These are phyloP conservation scores for Anoplius nigerrimus DNA, from an alignment of 2,888 invertebrate species.

Conservation along the genomic window DNA sequence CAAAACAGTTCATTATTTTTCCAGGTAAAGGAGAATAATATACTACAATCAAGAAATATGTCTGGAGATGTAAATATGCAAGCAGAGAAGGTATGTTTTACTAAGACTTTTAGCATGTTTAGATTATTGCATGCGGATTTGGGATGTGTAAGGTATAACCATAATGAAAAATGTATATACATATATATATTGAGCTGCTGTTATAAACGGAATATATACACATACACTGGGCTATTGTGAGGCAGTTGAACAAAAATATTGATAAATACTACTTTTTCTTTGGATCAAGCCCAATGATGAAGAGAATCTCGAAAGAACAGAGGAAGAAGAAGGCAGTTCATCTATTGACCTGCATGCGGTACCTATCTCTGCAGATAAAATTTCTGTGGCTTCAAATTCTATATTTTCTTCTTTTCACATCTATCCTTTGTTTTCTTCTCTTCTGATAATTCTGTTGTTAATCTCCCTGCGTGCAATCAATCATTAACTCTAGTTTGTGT, in stretches of 20 bases:
- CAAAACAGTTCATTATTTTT: neutral
- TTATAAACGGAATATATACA: slow-evolving; percentile 10
- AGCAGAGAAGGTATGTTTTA: slow-evolving; percentile 64
- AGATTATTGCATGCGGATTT: slow-evolving; percentile 41
- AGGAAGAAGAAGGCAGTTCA: slow-evolving; percentile 65
- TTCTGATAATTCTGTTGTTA: slow-evolving; percentile 38
- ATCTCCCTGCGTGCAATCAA: slow-evolving; percentile 30
- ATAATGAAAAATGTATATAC: neutral
- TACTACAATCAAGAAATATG: slow-evolving; percentile 53
- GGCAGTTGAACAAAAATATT: slow-evolving; percentile 30
- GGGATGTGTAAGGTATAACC: slow-evolving; percentile 36
- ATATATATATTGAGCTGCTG: slow-evolving; percentile 32
- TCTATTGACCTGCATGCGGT: slow-evolving; percentile 68
- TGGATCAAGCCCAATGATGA: slow-evolving; percentile 64
- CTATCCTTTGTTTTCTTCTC: no score
- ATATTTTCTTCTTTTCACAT: slow-evolving; percentile 21
- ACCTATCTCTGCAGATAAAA: slow-evolving; percentile 63
- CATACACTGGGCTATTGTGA: slow-evolving; percentile 18
- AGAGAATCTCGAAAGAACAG: slow-evolving; percentile 58
- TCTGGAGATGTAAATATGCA: slow-evolving; percentile 69
- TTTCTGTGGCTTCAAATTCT: slow-evolving; percentile 43
- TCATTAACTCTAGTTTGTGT: slow-evolving; percentile 41
- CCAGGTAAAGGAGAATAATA: slow-evolving; percentile 24
- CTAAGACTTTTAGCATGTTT: slow-evolving; percentile 37
- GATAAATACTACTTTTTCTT: slow-evolving; percentile 59